Evolutionary conservation across 2,888 invertebrate genomes (phyloP).

Genomic region (Cyrtodaria siliqua): DNA sequence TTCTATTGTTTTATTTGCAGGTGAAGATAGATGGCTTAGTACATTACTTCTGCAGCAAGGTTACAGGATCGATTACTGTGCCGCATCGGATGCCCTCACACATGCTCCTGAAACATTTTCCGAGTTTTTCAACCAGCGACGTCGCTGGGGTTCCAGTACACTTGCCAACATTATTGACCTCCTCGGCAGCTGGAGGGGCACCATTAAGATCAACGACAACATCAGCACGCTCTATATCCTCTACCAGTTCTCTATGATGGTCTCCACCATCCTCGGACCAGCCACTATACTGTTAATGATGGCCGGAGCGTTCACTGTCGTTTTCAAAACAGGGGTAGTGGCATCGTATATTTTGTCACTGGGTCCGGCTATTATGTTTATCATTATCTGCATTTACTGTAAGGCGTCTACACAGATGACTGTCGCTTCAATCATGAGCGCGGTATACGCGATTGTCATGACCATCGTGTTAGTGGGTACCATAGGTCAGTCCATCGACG

Average conservation of each 20-base stretch:
- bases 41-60: constrained; percentile 98
- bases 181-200: constrained; percentile 80
- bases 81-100: constrained; percentile 99
- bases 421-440: constrained; percentile 87
- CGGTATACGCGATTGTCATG: constrained; percentile 98
- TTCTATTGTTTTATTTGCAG: constrained; percentile 81
- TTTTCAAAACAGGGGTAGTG: constrained; percentile 98
- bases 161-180: constrained; percentile 99
- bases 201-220: constrained; percentile 79
- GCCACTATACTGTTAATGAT: constrained; percentile 90
- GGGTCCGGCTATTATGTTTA: constrained; percentile 95
- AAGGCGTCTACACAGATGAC: constrained; percentile 95
- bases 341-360: constrained; percentile 98
- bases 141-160: constrained; percentile 99
- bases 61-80: constrained; percentile 99
- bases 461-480: constrained; percentile 99
- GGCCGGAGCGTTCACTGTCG: constrained; percentile 99
- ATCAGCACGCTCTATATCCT: constrained; percentile 79
- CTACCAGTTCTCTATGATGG: constrained; percentile 78
- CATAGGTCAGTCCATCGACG: constrained; percentile 97
- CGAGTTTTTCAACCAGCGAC: constrained; percentile 97
- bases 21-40: constrained; percentile 99
- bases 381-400: constrained; percentile 96
- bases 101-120: constrained; percentile 94
- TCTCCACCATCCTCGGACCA: constrained; percentile 78